Conservation (phyloP, 1,140 invertebrate genomes). For the Caenorhabditis remanei region DNA sequence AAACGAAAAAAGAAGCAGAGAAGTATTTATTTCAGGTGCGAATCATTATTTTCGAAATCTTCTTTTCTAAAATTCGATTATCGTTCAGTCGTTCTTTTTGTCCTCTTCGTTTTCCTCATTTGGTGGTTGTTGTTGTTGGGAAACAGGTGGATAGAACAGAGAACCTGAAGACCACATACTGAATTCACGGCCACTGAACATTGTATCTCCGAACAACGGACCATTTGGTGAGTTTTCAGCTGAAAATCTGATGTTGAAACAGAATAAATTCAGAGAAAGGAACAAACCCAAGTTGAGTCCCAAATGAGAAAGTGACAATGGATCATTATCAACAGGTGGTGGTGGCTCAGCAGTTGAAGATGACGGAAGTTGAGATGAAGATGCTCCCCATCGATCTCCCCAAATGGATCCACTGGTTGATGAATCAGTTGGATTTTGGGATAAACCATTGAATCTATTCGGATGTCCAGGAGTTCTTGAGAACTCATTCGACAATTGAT, state of each 20-base stretch:
- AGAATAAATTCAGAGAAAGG: neutral
- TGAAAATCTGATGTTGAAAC: neutral
- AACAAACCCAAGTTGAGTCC: conserved; percentile 19
- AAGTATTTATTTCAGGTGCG: too few relatives aligned
- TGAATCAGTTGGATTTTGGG: neutral
- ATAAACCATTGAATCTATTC: neutral
- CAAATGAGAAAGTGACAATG: conserved; percentile 39
- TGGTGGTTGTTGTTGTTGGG: neutral
- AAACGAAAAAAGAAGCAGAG: too few relatives aligned
- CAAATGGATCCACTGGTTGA: neutral
- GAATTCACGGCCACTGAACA: conserved; percentile 49
- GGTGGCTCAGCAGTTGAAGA: neutral
- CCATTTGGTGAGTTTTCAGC: neutral
- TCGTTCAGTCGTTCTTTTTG: neutral
- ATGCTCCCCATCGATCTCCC: neutral
- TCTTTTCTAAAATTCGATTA: neutral
- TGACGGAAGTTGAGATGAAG: neutral
- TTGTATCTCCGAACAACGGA: neutral
- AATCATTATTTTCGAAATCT: too few relatives aligned
- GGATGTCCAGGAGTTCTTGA: conserved; percentile 46
- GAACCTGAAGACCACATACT: conserved; percentile 48
- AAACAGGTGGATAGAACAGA: conserved; percentile 1
- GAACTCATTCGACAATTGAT: neutral
- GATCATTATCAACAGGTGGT: neutral
- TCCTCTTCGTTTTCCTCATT: neutral